phyloP scores from a whole-genome alignment of 2,797 vertebrate species.

The Podargus strigoides region DNA sequence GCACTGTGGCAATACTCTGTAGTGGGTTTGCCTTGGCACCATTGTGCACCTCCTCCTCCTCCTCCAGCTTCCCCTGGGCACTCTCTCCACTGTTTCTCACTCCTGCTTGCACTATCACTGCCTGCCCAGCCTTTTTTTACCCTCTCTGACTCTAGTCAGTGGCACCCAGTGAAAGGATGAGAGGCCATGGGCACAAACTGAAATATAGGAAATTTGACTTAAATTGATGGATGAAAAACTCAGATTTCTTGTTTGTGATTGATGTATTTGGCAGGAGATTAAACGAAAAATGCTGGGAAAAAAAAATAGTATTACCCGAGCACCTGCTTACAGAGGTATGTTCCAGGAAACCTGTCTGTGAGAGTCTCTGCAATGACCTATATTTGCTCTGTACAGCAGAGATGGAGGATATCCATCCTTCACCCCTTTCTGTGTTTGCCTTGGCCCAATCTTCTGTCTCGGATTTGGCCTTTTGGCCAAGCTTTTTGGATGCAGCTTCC shows the following conservation, averaged over 20 bases:
- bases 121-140: not conserved
- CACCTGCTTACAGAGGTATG: fast-evolving
- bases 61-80: not conserved
- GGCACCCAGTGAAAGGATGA: too few relatives aligned
- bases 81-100: not conserved
- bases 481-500: not conserved
- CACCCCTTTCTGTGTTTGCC: not conserved
- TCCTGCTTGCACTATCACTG: not conserved
- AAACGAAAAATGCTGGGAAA: not conserved
- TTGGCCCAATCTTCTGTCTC: not conserved
- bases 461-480: too few relatives aligned
- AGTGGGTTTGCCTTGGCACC: not conserved
- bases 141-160: not conserved
- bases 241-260: not conserved
- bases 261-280: not conserved
- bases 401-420: not conserved
- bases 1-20: not conserved
- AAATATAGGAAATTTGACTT: not conserved
- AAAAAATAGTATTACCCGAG: not conserved
- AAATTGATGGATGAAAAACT: not conserved
- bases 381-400: not conserved
- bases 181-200: not conserved
- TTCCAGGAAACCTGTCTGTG: not conserved
- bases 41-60: fast-evolving
- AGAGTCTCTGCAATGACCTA: not conserved